phyloP scores from a whole-genome alignment of 2,113 vertebrate species.

The Petrocephalus microphthalmus region DNA sequence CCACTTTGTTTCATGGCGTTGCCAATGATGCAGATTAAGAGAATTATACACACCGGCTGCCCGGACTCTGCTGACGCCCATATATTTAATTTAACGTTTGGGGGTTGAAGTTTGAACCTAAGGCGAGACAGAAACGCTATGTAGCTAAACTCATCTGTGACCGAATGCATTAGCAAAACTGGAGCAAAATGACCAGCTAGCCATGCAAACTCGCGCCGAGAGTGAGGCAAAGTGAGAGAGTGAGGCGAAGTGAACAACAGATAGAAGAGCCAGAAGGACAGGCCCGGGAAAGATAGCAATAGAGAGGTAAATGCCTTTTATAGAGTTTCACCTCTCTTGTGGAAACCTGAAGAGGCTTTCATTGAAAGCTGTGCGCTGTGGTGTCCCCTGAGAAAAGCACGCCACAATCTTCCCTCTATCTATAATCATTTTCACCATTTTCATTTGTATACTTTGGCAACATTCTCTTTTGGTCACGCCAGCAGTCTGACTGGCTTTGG shows the following conservation, averaged over 20 bases:
- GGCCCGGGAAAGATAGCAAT: neutral
- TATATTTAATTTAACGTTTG: neutral
- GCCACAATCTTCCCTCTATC: neutral
- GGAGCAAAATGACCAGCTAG: neutral
- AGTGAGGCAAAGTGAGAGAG: neutral
- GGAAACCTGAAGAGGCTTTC: slow-evolving; percentile 1
- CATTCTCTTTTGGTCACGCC: neutral
- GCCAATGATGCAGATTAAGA: neutral
- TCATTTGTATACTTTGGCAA: neutral
- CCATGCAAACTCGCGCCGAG: neutral
- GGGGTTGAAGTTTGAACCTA: neutral
- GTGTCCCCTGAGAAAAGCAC: neutral
- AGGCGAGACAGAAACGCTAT: neutral
- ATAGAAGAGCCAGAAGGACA: neutral
- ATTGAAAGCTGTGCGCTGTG: neutral
- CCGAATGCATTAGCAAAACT: slow-evolving; percentile 4
- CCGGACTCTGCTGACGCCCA: neutral
- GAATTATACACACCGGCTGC: neutral
- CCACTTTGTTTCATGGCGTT: neutral
- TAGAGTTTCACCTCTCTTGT: neutral
- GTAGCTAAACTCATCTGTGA: slow-evolving; percentile 10
- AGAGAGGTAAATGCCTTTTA: neutral
- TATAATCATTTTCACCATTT: neutral
- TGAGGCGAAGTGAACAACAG: neutral
- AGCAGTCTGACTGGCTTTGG: neutral